A percentile compares a stretch with the other conserved stretches of the same genome.
phyloP scores from a whole-genome alignment of 2,797 vertebrate species.

The Pseudopleuronectes americanus region DNA sequence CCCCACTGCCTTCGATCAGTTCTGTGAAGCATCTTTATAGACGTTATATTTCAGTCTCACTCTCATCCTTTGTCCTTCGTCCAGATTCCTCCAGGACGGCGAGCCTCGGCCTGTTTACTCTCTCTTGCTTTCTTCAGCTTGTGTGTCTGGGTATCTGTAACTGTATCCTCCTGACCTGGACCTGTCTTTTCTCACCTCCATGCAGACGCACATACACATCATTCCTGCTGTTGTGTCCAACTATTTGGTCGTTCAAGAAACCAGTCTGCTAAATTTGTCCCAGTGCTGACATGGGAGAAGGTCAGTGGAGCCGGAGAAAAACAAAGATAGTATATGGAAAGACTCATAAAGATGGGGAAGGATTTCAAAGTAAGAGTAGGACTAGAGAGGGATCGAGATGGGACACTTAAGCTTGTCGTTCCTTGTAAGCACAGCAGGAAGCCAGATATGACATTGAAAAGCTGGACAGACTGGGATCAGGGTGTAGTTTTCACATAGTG shows the following conservation, averaged over 20 bases:
- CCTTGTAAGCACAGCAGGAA: slow-evolving; percentile 6
- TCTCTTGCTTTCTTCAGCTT: slow-evolving; percentile 51
- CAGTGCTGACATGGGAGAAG: slow-evolving; percentile 82
- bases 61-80: slow-evolving; percentile 38
- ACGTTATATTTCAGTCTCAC: slow-evolving; percentile 34
- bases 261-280: slow-evolving; percentile 81
- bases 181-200: slow-evolving; percentile 59
- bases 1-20: background rate
- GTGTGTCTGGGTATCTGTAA: slow-evolving; percentile 68
- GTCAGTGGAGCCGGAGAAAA: slow-evolving; percentile 79
- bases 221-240: slow-evolving; percentile 76
- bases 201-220: slow-evolving; percentile 23
- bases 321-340: slow-evolving; percentile 64
- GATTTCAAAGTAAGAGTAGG: slow-evolving; percentile 38
- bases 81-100: slow-evolving; percentile 47
- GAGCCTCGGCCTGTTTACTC: slow-evolving; percentile 61
- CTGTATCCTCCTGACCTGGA: slow-evolving; percentile 59
- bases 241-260: slow-evolving; percentile 85
- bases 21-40: slow-evolving; percentile 18
- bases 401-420: slow-evolving; percentile 9
- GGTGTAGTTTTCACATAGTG: slow-evolving; percentile 34
- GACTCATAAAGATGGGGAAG: slow-evolving; percentile 32
- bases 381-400: background rate
- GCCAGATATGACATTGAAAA: slow-evolving; percentile 20
- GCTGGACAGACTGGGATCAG: slow-evolving; percentile 14